A percentile compares a stretch with the other conserved stretches of the same genome.
These are phyloP conservation scores for Colaptes auratus DNA, from an alignment of 2,113 vertebrate species.

Conservation along the genomic window DNA sequence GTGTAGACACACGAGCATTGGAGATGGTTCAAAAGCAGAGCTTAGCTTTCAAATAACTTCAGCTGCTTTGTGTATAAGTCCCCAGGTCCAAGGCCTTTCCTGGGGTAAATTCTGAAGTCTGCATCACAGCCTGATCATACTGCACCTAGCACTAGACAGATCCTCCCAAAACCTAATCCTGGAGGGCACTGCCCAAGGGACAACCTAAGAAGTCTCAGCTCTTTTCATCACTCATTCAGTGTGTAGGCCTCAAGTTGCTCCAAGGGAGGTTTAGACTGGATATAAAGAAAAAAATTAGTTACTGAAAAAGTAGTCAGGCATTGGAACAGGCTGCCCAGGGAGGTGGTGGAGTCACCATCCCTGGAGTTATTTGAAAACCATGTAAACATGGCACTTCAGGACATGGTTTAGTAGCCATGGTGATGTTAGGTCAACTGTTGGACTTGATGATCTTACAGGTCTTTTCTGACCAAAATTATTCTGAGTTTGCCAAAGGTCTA, in stretches of 20 bases:
- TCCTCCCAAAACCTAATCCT: not conserved
- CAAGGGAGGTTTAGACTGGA: no score
- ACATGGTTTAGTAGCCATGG: no score
- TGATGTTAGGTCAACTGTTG: no score
- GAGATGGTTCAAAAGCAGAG: not conserved
- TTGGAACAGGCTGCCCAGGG: no score
- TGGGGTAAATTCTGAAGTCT: accelerated
- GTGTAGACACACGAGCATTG: not conserved
- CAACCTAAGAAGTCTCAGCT: accelerated
- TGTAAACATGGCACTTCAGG: no score
- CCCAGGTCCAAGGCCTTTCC: not conserved
- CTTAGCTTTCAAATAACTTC: not conserved
- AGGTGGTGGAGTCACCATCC: no score
- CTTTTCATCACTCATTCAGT: not conserved
- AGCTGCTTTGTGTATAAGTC: not conserved
- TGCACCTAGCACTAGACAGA: not conserved
- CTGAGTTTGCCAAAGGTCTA: not conserved
- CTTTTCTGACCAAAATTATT: no score
- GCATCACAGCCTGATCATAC: not conserved
- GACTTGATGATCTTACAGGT: no score
- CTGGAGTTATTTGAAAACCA: no score
- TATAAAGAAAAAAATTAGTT: no score
- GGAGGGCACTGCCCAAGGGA: not conserved
- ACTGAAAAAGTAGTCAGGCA: no score
- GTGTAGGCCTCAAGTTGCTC: no score